A percentile compares a stretch with the other conserved stretches of the same genome.
phyloP scores from a whole-genome alignment of 2,113 vertebrate genomes.

The Plotosus lineatus region DNA sequence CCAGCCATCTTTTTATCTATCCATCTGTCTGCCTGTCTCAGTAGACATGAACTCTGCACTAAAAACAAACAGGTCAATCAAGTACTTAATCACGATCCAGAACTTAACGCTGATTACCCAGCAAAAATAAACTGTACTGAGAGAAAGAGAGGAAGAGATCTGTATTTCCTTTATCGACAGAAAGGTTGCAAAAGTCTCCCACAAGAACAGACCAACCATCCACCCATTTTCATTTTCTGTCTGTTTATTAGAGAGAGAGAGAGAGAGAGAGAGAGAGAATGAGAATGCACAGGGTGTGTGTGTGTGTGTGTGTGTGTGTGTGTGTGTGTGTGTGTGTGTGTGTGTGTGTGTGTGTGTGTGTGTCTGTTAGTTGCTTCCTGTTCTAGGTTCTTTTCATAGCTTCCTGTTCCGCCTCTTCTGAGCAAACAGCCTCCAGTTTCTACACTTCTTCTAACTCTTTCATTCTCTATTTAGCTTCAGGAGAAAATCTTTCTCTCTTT shows the following conservation, averaged over 20 bases:
- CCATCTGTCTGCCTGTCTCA: background rate
- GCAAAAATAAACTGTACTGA: background rate
- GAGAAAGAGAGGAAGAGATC: background rate
- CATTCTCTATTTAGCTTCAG: background rate
- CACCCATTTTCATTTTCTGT: constrained; percentile 15
- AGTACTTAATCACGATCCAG: background rate
- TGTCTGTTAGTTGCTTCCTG: constrained; percentile 48
- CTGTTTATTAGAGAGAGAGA: background rate
- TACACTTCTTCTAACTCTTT: background rate
- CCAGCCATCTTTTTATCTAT: too few species aligned
- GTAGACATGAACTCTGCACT: background rate
- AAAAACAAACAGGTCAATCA: background rate
- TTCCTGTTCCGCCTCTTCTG: constrained; percentile 33
- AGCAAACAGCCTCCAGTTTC: constrained; percentile 11
- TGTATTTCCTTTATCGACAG: background rate
- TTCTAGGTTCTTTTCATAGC: constrained; percentile 34
- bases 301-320: constrained; percentile 11
- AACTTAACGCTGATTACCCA: background rate
- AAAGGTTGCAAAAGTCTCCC: background rate
- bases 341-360: background rate
- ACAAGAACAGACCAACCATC: background rate
- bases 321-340: background rate
- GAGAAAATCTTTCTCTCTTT: background rate
- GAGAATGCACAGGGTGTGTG: constrained; percentile 4
- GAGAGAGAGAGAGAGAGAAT: background rate